A percentile compares a stretch with the other conserved stretches of the same genome.
Conservation (phyloP, 2,888 invertebrate species). For the Drosophila nigritarsus region DNA sequence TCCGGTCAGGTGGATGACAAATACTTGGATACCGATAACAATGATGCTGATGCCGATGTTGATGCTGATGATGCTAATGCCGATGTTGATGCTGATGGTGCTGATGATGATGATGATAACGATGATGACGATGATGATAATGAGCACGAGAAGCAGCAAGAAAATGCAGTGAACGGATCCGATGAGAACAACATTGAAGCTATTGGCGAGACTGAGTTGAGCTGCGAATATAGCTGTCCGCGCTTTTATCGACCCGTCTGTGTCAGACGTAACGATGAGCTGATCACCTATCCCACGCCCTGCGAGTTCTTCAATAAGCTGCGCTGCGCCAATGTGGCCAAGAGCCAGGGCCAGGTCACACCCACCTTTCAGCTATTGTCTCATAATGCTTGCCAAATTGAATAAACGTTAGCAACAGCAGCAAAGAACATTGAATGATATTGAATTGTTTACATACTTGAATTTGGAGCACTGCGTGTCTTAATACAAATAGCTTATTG, state of each 20-base stretch:
- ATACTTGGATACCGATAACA: conserved; percentile 3
- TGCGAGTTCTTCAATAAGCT: conserved; percentile 64
- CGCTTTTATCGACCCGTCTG: conserved; percentile 70
- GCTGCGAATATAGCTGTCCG: conserved; percentile 68
- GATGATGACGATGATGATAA: background rate
- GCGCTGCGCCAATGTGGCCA: conserved; percentile 58
- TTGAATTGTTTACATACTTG: too few species aligned
- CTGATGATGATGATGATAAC: background rate
- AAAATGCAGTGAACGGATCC: background rate
- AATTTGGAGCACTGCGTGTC: too few species aligned
- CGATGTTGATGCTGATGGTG: background rate
- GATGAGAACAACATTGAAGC: conserved; percentile 22
- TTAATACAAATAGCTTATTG: too few species aligned
- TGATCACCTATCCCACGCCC: conserved; percentile 58
- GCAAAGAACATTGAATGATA: too few species aligned
- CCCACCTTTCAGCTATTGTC: conserved; percentile 50
- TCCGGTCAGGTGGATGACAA: background rate
- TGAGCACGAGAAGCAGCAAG: background rate
- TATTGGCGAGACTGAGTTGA: conserved; percentile 37
- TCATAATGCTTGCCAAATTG: conserved; percentile 30
- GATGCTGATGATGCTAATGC: background rate
- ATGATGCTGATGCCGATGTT: background rate
- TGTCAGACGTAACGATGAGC: conserved; percentile 40
- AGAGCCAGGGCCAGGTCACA: conserved; percentile 17
- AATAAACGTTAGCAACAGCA: background rate